phyloP scores from a whole-genome alignment of 2,797 vertebrate genomes.

The Acomys russatus region DNA sequence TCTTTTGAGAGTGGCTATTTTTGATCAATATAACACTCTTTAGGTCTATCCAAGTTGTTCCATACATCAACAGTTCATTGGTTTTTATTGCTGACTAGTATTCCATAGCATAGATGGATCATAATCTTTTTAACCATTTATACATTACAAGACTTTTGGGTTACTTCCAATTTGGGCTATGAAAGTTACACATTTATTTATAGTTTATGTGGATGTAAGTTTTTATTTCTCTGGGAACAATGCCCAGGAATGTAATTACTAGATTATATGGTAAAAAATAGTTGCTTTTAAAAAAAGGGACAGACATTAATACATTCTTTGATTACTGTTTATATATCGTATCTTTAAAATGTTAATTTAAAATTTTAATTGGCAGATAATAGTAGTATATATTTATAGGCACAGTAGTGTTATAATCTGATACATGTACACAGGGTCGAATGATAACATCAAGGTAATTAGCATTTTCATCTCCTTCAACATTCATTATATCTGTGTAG shows the following conservation, averaged over 20 bases:
- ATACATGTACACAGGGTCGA: not conserved
- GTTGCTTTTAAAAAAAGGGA: not conserved
- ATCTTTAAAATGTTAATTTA: constrained; percentile 41
- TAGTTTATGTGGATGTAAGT: constrained; percentile 31
- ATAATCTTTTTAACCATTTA: constrained; percentile 36
- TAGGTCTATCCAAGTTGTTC: not conserved
- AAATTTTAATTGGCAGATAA: constrained; percentile 20
- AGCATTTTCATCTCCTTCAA: constrained; percentile 11
- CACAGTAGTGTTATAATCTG: constrained; percentile 4
- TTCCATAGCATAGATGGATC: not conserved
- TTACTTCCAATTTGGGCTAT: constrained; percentile 52
- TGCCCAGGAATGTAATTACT: constrained; percentile 29
- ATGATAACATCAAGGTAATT: constrained; percentile 39
- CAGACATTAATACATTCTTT: constrained; percentile 23
- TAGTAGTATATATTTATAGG: constrained; percentile 6
- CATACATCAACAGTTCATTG: not conserved
- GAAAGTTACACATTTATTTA: constrained; percentile 44
- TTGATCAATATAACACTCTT: constrained; percentile 30
- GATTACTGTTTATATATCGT: constrained; percentile 26
- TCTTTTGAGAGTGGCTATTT: constrained; percentile 57
- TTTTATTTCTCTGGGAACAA: constrained; percentile 53
- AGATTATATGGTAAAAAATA: constrained; percentile 35
- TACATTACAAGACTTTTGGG: constrained; percentile 25
- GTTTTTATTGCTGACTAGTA: not conserved
- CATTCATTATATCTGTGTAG: constrained; percentile 13